phyloP scores from a whole-genome alignment of 2,113 vertebrate species.

The Camelus dromedarius region DNA sequence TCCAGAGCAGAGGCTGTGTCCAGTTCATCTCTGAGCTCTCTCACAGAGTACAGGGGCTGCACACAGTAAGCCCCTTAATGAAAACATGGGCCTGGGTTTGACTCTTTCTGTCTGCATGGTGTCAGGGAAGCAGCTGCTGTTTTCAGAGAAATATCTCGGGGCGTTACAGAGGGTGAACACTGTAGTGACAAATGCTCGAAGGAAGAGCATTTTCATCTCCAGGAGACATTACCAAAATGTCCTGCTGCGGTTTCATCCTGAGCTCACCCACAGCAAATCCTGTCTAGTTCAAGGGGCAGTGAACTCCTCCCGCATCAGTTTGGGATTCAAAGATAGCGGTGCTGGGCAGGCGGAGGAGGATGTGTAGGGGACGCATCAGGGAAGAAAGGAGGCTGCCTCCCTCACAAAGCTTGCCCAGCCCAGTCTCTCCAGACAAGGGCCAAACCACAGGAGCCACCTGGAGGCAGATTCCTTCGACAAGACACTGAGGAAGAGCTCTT shows the following conservation, averaged over 20 bases:
- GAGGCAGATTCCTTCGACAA: neutral
- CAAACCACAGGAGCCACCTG: neutral
- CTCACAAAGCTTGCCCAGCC: neutral
- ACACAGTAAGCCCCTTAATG: neutral
- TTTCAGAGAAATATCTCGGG: slow-evolving; percentile 57
- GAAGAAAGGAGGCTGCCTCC: neutral
- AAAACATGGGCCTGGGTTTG: neutral
- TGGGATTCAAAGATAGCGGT: neutral
- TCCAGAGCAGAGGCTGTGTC: neutral
- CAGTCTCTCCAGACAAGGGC: neutral
- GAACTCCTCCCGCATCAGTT: neutral
- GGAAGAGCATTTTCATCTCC: slow-evolving; percentile 60
- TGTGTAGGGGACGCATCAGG: accelerated
- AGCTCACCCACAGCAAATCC: neutral
- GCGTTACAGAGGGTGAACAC: neutral
- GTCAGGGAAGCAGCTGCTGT: slow-evolving; percentile 48
- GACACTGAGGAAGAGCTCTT: neutral
- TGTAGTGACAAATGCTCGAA: neutral
- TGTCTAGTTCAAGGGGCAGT: neutral
- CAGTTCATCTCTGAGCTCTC: neutral
- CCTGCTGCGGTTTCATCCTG: slow-evolving; percentile 26
- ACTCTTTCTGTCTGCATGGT: neutral
- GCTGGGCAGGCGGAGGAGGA: neutral
- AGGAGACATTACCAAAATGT: slow-evolving; percentile 36
- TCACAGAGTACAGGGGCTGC: too few species aligned